Percentiles rank a stretch among this genome's conserved stretches.
These are phyloP conservation scores for Pseudonaja textilis DNA, from an alignment of 2,113 vertebrate species.

Conservation along the genomic window DNA sequence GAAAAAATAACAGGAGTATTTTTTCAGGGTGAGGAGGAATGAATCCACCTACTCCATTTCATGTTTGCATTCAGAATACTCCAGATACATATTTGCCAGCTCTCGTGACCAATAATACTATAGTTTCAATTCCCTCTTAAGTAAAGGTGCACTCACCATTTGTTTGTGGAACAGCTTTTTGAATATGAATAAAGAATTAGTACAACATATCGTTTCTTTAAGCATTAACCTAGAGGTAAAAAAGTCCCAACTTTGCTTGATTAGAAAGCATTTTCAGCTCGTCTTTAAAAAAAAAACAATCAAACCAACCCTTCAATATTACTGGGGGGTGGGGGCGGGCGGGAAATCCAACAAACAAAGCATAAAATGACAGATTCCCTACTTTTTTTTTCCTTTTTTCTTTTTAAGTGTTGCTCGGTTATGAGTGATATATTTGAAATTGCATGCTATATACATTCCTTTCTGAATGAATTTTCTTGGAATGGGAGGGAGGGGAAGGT, in stretches of 20 bases:
- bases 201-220: conserved; percentile 36
- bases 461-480: not conserved
- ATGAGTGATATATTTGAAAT: conserved; percentile 26
- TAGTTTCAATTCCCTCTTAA: conserved; percentile 77
- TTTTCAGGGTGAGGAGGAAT: conserved; percentile 83
- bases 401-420: not conserved
- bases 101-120: conserved; percentile 78
- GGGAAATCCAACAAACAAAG: conserved; percentile 23
- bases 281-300: conserved; percentile 19
- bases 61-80: conserved; percentile 94
- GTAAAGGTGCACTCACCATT: conserved; percentile 69
- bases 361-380: conserved; percentile 36
- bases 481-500: not conserved
- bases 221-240: conserved; percentile 42
- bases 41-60: conserved; percentile 87
- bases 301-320: conserved; percentile 1
- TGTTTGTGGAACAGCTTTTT: conserved; percentile 57
- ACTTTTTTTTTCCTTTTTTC: not conserved
- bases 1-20: conserved; percentile 78
- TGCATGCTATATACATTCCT: conserved; percentile 33
- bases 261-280: conserved; percentile 33
- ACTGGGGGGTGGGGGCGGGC: not conserved
- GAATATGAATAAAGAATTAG: conserved; percentile 52
- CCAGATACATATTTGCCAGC: conserved; percentile 99
- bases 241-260: conserved; percentile 18